Conservation (phyloP, 2,888 invertebrate species). For the Rhagophthalmus giganteus region DNA sequence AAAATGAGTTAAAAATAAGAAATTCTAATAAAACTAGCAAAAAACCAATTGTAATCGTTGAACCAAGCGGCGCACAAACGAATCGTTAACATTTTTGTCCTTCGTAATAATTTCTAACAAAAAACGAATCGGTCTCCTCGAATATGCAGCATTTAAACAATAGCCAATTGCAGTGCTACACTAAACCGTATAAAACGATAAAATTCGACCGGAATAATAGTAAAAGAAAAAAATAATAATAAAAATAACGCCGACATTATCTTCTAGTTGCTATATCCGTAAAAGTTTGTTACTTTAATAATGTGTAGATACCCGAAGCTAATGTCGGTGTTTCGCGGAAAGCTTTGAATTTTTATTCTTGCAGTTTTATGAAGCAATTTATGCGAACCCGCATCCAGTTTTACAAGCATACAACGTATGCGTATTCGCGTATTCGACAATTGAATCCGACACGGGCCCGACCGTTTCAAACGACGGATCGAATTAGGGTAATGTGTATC, state of each 20-base stretch:
- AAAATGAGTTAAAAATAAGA: too few relatives aligned
- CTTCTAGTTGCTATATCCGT: conserved; percentile 15
- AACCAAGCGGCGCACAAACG: too few relatives aligned
- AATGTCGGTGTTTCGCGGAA: conserved; percentile 12
- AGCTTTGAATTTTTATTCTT: conserved; percentile 21
- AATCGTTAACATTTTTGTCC: too few relatives aligned
- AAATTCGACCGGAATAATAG: conserved; percentile 14
- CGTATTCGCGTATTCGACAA: conserved; percentile 7
- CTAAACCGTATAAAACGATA: conserved; percentile 13
- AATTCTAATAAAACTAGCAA: too few relatives aligned
- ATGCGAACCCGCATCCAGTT: conserved; percentile 8
- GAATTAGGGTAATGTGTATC: conserved; percentile 1
- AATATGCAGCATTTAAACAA: too few relatives aligned
- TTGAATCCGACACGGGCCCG: neutral
- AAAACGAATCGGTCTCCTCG: too few relatives aligned
- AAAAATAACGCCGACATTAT: conserved; percentile 23
- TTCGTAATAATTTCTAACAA: too few relatives aligned
- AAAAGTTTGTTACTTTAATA: conserved; percentile 26
- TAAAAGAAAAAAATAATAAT: conserved; percentile 20
- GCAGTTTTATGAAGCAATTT: conserved; percentile 15
- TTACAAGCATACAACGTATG: neutral
- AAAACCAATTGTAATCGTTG: too few relatives aligned
- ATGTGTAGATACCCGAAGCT: conserved; percentile 22
- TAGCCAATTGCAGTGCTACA: conserved; percentile 5
- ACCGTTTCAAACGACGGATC: neutral